Base-by-base conservation (phyloP, 2,888 invertebrate species). In the Philaethria dido region DNA sequence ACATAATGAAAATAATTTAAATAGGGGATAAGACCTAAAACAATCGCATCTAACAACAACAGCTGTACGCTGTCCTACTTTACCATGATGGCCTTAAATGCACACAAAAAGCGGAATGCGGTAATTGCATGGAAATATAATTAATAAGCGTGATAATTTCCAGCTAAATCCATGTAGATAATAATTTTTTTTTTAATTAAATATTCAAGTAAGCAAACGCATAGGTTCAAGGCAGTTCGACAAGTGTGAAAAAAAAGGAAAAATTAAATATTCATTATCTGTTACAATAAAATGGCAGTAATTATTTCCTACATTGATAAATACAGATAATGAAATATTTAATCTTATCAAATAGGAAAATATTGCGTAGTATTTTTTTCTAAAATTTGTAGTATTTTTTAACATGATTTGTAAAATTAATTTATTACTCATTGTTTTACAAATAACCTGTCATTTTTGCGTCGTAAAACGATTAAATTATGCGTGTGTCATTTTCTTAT, bases 211-310 rank as follows among this genome's bases (percentile, higher is more conserved):
- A 52, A 29, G 3, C 52, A 14, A 20, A 29, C 4, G 11, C 29
- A 29, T 29, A 29, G 2, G 29, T 52, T 16, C 52, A 52, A 52
- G 29, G 29, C 4, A 52, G 16, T 33, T 18, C 29, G 39, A 33
- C 48, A 22, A 14, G 25, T 29, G 50, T 50, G 18, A 50, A 13
- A 44, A 44, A 44, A 44, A 16, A 50, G 3, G 14, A 16, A 22
- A 50, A 50, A n/a, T 9, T n/a, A 44, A 44, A 44, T 44, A 52
- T 33, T 33, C 33, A 29, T 16, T 29, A 29, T 52, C 29, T 52
- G 52, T 52, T 52, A 33, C 29, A 52, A 52, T 29, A 29, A 33
- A 33, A 4, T 29, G 52, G 33, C 29, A 52, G 29, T 29, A 13
- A 16, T 11, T 3, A 52, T 16, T 52, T 52, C 13, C 29, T 52